Conservation (phyloP, 2,797 vertebrate genomes). For the Sebastes variabilis region DNA sequence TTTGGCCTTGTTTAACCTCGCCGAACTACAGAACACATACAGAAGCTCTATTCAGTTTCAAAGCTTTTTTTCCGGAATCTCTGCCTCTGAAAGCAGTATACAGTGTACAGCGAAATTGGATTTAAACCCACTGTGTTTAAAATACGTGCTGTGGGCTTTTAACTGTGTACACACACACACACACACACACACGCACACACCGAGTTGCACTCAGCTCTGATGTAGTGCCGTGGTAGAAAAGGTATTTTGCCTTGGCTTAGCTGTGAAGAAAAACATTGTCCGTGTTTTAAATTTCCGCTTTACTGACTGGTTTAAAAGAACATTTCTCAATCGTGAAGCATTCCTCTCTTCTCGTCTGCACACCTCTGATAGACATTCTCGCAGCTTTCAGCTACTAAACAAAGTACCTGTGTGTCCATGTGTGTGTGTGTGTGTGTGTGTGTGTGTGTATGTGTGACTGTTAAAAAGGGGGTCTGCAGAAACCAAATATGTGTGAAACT, state of each 20-base stretch:
- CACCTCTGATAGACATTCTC: constrained; percentile 37
- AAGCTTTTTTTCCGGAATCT: not conserved
- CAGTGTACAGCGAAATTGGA: not conserved
- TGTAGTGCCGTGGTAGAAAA: not conserved
- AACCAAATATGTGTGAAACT: constrained; percentile 54
- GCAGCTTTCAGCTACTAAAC: constrained; percentile 18
- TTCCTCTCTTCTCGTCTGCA: constrained; percentile 30
- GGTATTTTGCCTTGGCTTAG: constrained; percentile 41
- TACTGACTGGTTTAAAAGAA: constrained; percentile 39
- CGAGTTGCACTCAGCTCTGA: constrained; percentile 16
- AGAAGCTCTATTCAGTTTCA: constrained; percentile 17
- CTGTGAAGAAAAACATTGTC: constrained; percentile 39
- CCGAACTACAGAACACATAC: not conserved
- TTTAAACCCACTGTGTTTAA: constrained; percentile 33
- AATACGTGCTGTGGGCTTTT: constrained; percentile 34
- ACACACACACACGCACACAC: not conserved
- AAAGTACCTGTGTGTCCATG: constrained; percentile 12
- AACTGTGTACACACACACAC: not conserved
- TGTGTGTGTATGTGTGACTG: not conserved
- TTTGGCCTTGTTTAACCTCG: constrained; percentile 36
- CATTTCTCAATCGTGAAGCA: constrained; percentile 15
- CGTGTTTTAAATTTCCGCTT: constrained; percentile 38
- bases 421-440: not conserved
- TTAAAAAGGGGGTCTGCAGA: constrained; percentile 16
- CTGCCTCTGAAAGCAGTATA: constrained; percentile 4